Conservation (phyloP, 1,140 invertebrate species). For the Euborellia annulipes region DNA sequence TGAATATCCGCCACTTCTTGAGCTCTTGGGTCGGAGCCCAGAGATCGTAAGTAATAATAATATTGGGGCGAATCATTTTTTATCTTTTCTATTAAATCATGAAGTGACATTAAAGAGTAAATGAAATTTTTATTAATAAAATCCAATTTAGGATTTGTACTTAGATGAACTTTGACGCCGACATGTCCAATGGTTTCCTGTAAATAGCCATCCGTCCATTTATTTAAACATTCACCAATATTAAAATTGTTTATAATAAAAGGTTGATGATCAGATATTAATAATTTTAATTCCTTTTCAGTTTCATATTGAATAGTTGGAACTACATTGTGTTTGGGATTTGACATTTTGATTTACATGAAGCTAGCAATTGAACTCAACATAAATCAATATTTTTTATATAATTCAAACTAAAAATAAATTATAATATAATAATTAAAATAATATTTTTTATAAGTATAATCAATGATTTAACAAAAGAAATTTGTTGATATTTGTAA, state of each 20-base stretch:
- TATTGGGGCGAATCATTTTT: constrained; percentile 24
- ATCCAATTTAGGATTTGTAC: constrained; percentile 29
- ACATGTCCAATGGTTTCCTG: constrained; percentile 22
- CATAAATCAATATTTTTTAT: too few relatives aligned
- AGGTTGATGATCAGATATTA: constrained; percentile 21
- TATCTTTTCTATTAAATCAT: constrained; percentile 29
- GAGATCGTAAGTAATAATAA: constrained; percentile 38
- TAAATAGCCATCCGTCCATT: constrained; percentile 36
- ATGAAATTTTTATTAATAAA: constrained; percentile 41
- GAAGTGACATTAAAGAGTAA: constrained; percentile 35
- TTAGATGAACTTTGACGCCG: constrained; percentile 36
- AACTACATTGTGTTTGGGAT: too few relatives aligned
- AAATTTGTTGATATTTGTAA: too few relatives aligned
- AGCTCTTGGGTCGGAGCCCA: constrained; percentile 34
- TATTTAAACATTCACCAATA: constrained; percentile 31
- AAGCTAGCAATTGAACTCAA: too few relatives aligned
- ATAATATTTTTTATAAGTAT: too few relatives aligned
- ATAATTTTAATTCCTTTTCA: too few relatives aligned
- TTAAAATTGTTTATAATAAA: constrained; percentile 31
- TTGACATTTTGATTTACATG: too few relatives aligned
- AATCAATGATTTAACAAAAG: too few relatives aligned
- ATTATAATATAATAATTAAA: too few relatives aligned
- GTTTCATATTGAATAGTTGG: too few relatives aligned
- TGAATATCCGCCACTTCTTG: constrained; percentile 35
- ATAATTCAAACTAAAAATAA: too few relatives aligned